phyloP scores from a whole-genome alignment of 2,888 invertebrate genomes.

The Ophraella communa region DNA sequence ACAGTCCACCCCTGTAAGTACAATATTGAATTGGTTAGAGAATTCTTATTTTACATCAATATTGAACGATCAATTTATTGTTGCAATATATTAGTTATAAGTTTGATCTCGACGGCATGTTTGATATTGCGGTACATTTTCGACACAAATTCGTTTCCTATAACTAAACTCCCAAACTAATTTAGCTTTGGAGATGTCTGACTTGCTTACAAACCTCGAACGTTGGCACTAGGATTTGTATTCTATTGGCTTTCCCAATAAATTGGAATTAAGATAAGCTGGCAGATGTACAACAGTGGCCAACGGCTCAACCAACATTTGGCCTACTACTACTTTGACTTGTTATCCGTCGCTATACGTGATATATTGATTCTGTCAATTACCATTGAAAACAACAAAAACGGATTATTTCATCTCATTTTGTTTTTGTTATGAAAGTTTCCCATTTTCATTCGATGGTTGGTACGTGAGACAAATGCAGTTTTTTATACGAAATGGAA shows the following conservation, averaged over 20 bases:
- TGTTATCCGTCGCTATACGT: slow-evolving; percentile 10
- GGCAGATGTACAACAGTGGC: slow-evolving; percentile 25
- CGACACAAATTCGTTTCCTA: neutral
- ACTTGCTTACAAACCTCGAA: slow-evolving; percentile 6
- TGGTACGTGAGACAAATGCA: no score
- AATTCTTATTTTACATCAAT: no score
- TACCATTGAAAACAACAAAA: slow-evolving; percentile 13
- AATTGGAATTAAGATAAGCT: slow-evolving; percentile 34
- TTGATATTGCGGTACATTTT: no score
- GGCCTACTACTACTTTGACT: slow-evolving; percentile 14
- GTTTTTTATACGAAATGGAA: no score
- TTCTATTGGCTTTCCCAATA: slow-evolving; percentile 28
- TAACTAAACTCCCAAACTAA: neutral
- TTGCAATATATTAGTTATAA: no score
- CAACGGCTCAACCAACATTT: slow-evolving; percentile 20
- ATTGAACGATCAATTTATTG: no score
- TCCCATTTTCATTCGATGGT: no score
- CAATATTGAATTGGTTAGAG: no score
- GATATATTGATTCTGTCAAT: slow-evolving; percentile 26
- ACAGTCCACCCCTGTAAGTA: no score
- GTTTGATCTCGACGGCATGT: no score
- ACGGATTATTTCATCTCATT: slow-evolving; percentile 9
- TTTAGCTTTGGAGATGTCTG: slow-evolving; percentile 10
- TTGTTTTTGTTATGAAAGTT: no score
- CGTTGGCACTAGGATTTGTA: slow-evolving; percentile 31